Conservation (phyloP, 2,888 invertebrate species). For the Thelaira solivaga region DNA sequence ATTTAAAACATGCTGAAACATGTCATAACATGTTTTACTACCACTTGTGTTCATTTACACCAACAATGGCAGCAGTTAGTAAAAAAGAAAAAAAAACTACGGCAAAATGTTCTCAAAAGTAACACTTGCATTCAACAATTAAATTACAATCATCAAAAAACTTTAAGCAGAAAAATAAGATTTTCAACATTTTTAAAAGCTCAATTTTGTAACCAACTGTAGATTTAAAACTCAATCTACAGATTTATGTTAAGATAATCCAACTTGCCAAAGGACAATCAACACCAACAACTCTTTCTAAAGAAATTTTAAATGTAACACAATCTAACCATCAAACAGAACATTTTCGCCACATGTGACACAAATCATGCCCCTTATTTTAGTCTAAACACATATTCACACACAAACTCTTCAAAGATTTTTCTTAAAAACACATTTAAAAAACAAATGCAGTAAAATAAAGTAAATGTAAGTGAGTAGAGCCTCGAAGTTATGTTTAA, state of each 20-base stretch:
- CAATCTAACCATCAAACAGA: background rate
- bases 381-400: background rate
- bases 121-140: no score
- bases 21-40: background rate
- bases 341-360: constrained; percentile 2
- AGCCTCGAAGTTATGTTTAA: no score
- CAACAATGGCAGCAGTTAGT: background rate
- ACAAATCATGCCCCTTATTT: background rate
- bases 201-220: no score
- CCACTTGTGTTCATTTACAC: background rate
- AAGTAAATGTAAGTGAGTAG: no score
- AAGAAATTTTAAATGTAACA: background rate
- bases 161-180: no score
- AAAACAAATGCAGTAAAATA: no score
- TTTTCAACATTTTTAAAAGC: no score
- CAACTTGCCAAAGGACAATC: background rate
- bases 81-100: background rate
- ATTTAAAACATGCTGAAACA: constrained; percentile 9
- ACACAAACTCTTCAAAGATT: background rate
- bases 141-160: no score
- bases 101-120: no score
- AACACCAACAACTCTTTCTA: background rate
- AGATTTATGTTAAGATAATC: background rate
- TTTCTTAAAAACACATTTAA: background rate
- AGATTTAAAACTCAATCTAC: no score